phyloP scores from a whole-genome alignment of 2,888 invertebrate genomes.

The Cactoblastis cactorum region DNA sequence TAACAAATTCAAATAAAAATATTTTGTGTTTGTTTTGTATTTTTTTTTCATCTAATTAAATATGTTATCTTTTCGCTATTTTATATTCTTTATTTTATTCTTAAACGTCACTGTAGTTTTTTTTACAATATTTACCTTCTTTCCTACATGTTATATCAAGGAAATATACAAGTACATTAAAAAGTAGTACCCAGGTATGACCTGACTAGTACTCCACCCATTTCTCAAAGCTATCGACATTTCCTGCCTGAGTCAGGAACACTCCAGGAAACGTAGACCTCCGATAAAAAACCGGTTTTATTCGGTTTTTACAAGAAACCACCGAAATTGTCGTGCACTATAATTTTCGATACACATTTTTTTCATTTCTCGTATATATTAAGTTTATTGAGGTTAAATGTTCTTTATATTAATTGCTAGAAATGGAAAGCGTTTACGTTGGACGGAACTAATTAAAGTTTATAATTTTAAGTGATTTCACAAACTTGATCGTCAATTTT shows the following conservation, averaged over 20 bases:
- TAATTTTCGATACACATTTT: constrained; percentile 3
- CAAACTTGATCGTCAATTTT: not conserved
- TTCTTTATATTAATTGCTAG: not conserved
- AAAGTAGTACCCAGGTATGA: not conserved
- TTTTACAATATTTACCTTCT: too few relatives aligned
- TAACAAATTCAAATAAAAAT: too few relatives aligned
- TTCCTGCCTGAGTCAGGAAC: constrained; percentile 12
- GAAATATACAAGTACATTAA: not conserved
- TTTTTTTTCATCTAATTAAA: too few relatives aligned
- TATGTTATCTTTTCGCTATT: too few relatives aligned
- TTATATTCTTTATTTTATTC: too few relatives aligned
- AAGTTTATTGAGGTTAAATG: constrained; percentile 6
- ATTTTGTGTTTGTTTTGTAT: too few relatives aligned
- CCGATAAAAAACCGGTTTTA: constrained; percentile 12
- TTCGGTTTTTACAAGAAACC: constrained; percentile 14
- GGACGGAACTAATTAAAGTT: not conserved
- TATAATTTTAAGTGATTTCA: not conserved
- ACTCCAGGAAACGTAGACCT: not conserved
- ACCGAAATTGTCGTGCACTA: constrained; percentile 9
- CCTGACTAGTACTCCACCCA: constrained; percentile 7
- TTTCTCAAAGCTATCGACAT: constrained; percentile 5
- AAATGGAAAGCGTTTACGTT: constrained; percentile 5
- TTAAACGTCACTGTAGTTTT: too few relatives aligned
- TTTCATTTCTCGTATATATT: constrained; percentile 2
- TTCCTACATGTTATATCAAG: not conserved